Evolutionary conservation across 2,113 vertebrate genomes (phyloP), one percentile per base, ranked within the genome.

Genomic region (Peromyscus maniculatus): DNA sequence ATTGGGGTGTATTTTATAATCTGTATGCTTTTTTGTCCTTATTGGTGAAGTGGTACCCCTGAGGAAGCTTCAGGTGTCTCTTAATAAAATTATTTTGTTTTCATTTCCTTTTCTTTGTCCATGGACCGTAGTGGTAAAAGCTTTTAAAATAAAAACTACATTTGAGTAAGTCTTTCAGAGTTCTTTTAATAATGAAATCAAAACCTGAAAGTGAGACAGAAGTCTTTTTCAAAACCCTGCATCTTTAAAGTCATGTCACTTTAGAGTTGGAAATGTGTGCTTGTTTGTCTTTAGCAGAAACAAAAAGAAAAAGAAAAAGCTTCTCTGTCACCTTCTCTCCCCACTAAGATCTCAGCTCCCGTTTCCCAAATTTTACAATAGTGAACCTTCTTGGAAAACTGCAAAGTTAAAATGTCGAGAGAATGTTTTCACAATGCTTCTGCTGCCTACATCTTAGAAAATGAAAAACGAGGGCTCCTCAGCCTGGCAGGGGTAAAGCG

Each of bases 381-480:
- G 67, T 90, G 93, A 82, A 92, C 96, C 64, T 28, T 66, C 26
- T 95, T 96, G 33, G 89, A 97, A 66, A 2, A 33, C 0, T 72
- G 0, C 92, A 77, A 95, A 97, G 57, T 94, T 46, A 0, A 96
- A 82, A 93, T 82, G 67, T 88, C 78, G 24, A 21, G 2, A 55
- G 93, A 94, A 66, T 92, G 33, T 97, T 96, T 91, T 97, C 94
- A 95, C 96, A 96, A 96, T 78, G 67, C n/a, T 66, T 1, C 62
- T 91, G 67, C 57, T 91, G 78, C 92, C 82, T 75, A 94, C 94
- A 84, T 92, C 52, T 31, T 52, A 66, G 55, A 75, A 74, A 93
- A 93, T 62, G 67, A 33, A 93, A 97, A 97, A 97, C 55, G 97
- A 97, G 94, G 74, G 80, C 10, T 77, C 39, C 52, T 98, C 83